Evolutionary conservation across 1,140 invertebrate genomes (phyloP).

Genomic region (Macrotrachela quadricornifera): DNA sequence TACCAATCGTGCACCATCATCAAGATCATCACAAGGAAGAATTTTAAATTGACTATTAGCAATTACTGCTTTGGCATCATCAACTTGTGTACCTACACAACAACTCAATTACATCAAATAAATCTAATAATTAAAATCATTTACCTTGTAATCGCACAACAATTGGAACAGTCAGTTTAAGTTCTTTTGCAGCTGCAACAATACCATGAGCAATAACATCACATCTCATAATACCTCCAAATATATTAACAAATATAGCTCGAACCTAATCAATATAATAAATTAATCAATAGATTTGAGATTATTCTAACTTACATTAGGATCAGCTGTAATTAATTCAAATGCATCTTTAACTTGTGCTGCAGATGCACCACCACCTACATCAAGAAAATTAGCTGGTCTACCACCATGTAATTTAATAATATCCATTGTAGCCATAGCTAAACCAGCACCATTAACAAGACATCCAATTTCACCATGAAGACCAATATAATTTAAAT

Average conservation of each 20-base stretch:
- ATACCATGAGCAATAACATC: constrained; percentile 84
- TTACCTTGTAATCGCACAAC: constrained; percentile 72
- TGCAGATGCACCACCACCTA: constrained; percentile 40
- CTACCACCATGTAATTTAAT: constrained; percentile 34
- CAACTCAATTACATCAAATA: background rate
- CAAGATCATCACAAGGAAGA: constrained; percentile 5
- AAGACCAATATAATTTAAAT: constrained; percentile 62
- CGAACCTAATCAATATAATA: constrained; percentile 40
- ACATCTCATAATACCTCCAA: constrained; percentile 97
- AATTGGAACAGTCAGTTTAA: constrained; percentile 60
- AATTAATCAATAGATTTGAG: background rate
- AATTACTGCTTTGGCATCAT: constrained; percentile 43
- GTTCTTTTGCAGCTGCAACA: constrained; percentile 56
- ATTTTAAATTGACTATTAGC: constrained; percentile 16
- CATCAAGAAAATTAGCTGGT: constrained; percentile 37
- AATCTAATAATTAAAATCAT: background rate
- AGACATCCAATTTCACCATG: constrained; percentile 73
- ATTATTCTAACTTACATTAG: constrained; percentile 10
- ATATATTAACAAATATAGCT: constrained; percentile 88
- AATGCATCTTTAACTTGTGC: constrained; percentile 53
- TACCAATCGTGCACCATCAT: constrained; percentile 9
- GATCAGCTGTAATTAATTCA: constrained; percentile 28
- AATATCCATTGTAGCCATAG: constrained; percentile 39
- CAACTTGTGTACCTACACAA: constrained; percentile 39
- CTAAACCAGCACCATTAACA: constrained; percentile 32